These are phyloP conservation scores for Seira ritae DNA, from an alignment of 2,888 invertebrate species.

Conservation along the genomic window DNA sequence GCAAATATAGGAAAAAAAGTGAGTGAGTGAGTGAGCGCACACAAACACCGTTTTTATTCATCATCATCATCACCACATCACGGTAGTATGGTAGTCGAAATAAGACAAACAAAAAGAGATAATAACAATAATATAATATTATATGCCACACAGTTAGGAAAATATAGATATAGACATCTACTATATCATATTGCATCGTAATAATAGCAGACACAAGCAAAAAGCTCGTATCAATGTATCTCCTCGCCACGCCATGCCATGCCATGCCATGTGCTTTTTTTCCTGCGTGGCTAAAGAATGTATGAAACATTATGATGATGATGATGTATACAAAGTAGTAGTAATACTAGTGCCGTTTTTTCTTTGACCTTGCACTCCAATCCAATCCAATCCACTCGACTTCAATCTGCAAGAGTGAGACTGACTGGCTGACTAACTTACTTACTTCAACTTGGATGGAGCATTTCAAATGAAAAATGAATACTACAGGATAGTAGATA, in stretches of 20 bases:
- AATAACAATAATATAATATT: too few relatives aligned
- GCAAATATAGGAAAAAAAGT: conserved; percentile 23
- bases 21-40: neutral
- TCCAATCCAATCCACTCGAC: conserved; percentile 54
- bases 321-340: neutral
- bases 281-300: conserved; percentile 14
- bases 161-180: too few relatives aligned
- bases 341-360: conserved; percentile 55
- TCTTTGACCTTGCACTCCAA: conserved; percentile 65
- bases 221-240: too few relatives aligned
- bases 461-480: too few relatives aligned
- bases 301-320: neutral
- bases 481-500: too few relatives aligned
- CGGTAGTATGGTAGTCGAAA: conserved; percentile 35
- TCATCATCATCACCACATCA: conserved; percentile 24
- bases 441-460: too few relatives aligned
- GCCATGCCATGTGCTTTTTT: conserved; percentile 55
- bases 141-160: neutral
- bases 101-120: neutral
- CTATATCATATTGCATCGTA: too few relatives aligned
- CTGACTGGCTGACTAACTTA: conserved; percentile 57
- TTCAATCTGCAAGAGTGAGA: conserved; percentile 36
- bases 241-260: neutral
- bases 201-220: too few relatives aligned
- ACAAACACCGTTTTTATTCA: conserved; percentile 23